These are phyloP conservation scores for Enteromius argenteus DNA, from an alignment of 2,797 vertebrate species.

Conservation along the genomic window DNA sequence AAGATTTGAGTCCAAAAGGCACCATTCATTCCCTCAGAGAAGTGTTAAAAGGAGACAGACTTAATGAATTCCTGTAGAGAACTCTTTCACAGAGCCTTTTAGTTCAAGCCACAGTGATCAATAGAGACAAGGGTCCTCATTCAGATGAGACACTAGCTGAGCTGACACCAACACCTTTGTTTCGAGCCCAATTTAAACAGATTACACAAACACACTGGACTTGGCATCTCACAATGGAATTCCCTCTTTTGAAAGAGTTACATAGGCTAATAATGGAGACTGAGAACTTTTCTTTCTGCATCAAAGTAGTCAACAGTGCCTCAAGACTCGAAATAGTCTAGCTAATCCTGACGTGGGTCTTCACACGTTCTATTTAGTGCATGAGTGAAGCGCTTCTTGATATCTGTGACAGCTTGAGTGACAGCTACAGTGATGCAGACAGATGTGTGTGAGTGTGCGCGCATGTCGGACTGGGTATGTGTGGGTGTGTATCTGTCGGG, in stretches of 20 bases:
- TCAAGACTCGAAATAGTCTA: constrained; percentile 11
- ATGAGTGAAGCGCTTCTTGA: not conserved
- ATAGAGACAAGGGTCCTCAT: constrained; percentile 43
- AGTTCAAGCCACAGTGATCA: constrained; percentile 51
- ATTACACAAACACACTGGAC: constrained; percentile 35
- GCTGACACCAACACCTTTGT: constrained; percentile 33
- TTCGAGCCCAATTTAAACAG: constrained; percentile 46
- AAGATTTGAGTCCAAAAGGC: constrained; percentile 41
- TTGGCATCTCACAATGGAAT: constrained; percentile 35
- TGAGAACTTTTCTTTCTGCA: constrained; percentile 14
- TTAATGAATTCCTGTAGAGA: constrained; percentile 59
- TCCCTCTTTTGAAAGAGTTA: constrained; percentile 30
- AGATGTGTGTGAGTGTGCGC: constrained; percentile 1
- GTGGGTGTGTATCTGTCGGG: constrained; percentile 30
- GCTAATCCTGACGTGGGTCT: constrained; percentile 25
- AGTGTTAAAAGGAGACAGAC: constrained; percentile 44
- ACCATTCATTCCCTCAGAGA: constrained; percentile 47
- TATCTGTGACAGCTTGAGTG: constrained; percentile 33
- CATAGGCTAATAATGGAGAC: not conserved
- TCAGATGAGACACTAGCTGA: constrained; percentile 40
- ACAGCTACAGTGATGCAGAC: constrained; percentile 34
- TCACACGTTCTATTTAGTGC: not conserved
- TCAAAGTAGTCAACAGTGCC: constrained; percentile 13
- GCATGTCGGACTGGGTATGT: not conserved
- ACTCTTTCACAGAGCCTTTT: constrained; percentile 34